A percentile compares a stretch with the other conserved stretches of the same genome.
phyloP scores from a whole-genome alignment of 2,113 vertebrate species.

The Microcebus tavaratra region DNA sequence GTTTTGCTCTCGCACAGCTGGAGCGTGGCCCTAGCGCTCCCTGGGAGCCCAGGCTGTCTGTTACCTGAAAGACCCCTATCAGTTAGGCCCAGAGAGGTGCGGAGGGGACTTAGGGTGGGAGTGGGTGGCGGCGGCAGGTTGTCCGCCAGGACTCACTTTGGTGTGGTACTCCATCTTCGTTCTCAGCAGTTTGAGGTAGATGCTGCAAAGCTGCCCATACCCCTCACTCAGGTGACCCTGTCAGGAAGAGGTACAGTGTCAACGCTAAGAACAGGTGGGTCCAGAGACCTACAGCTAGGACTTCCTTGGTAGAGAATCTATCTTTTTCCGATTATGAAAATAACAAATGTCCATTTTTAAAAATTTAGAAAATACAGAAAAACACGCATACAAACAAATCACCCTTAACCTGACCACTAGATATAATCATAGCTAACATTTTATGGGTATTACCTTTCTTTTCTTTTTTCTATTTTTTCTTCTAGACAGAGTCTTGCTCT shows the following conservation, averaged over 20 bases:
- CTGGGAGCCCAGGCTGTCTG: neutral
- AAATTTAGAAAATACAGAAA: neutral
- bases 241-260: neutral
- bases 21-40: rapidly evolving
- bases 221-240: conserved; percentile 97
- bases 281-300: neutral
- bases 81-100: rapidly evolving
- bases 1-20: neutral
- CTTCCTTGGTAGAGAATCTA: neutral
- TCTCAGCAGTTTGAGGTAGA: conserved; percentile 99
- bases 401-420: neutral
- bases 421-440: neutral
- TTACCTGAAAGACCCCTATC: neutral
- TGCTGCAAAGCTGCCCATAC: conserved; percentile 96
- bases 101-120: rapidly evolving
- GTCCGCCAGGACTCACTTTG: conserved; percentile 87
- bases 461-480: neutral
- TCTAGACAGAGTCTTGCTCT: no score
- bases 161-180: conserved; percentile 99
- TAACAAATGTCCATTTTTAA: neutral
- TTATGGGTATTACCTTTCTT: neutral
- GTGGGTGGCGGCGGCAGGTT: rapidly evolving
- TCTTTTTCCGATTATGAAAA: neutral
- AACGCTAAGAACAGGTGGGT: rapidly evolving
- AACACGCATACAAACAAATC: neutral